These are phyloP conservation scores for Synergus laeviventris DNA, from an alignment of 2,888 invertebrate genomes.

Conservation along the genomic window DNA sequence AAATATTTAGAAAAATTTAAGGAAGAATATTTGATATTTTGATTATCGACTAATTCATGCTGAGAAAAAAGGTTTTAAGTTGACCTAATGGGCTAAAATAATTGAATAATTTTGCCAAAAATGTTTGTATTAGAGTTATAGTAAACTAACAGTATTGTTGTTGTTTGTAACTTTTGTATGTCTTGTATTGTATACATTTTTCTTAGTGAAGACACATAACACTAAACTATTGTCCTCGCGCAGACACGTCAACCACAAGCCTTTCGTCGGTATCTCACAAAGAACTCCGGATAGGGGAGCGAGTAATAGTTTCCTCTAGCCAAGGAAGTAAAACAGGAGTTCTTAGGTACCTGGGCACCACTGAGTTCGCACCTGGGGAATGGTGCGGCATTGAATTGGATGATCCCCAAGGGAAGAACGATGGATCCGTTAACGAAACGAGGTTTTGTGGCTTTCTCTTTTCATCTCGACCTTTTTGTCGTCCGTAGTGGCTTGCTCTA, in stretches of 20 bases:
- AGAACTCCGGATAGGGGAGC: constrained; percentile 90
- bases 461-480: not conserved
- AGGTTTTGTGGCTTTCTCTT: constrained; percentile 79
- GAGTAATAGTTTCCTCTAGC: constrained; percentile 92
- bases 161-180: not conserved
- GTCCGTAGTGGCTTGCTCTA: not conserved
- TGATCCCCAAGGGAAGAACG: constrained; percentile 95
- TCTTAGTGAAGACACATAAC: not conserved
- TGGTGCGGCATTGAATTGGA: constrained; percentile 98
- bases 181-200: not conserved
- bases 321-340: constrained; percentile 93
- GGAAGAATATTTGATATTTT: not conserved
- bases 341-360: constrained; percentile 89
- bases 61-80: too few relatives aligned
- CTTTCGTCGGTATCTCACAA: constrained; percentile 75
- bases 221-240: constrained; percentile 18
- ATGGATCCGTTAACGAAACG: constrained; percentile 94
- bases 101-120: too few relatives aligned
- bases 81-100: too few relatives aligned
- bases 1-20: too few relatives aligned
- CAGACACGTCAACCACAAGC: constrained; percentile 78
- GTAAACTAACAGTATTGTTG: not conserved
- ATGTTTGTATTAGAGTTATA: not conserved
- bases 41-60: not conserved
- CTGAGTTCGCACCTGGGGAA: constrained; percentile 94